These are phyloP conservation scores for Atta texana DNA, from an alignment of 1,140 invertebrate species.

Conservation along the genomic window DNA sequence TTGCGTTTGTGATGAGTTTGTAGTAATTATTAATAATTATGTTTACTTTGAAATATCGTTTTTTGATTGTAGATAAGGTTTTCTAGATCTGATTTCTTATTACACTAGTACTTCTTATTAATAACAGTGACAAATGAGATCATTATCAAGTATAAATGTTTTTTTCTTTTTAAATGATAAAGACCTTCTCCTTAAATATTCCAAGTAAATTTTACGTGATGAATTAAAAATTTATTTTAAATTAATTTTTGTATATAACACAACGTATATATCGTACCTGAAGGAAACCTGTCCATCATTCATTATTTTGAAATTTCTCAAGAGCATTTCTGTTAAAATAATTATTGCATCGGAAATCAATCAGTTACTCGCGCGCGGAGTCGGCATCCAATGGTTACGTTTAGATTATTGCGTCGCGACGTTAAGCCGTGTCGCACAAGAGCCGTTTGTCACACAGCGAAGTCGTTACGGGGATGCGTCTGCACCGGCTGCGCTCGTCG, in stretches of 20 bases:
- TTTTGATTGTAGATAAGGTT: background rate
- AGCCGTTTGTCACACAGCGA: constrained; percentile 65
- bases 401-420: constrained; percentile 52
- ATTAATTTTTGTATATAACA: background rate
- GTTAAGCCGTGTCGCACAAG: constrained; percentile 32
- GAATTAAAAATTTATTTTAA: background rate
- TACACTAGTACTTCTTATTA: background rate
- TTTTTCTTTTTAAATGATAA: too few relatives aligned
- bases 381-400: constrained; percentile 18
- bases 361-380: constrained; percentile 27
- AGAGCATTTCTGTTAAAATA: constrained; percentile 28
- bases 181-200: background rate
- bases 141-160: background rate
- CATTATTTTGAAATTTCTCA: constrained; percentile 4
- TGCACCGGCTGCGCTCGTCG: constrained; percentile 48
- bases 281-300: background rate
- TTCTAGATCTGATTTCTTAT: background rate
- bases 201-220: background rate
- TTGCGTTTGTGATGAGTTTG: background rate
- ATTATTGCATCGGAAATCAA: constrained; percentile 53
- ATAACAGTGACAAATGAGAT: background rate
- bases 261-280: background rate
- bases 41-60: constrained; percentile 7
- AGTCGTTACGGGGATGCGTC: constrained; percentile 60
- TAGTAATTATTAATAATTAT: background rate